Evolutionary conservation across 1,140 invertebrate species (phyloP), one percentile per base, ranked within the genome.

Genomic region (Cepaea nemoralis): DNA sequence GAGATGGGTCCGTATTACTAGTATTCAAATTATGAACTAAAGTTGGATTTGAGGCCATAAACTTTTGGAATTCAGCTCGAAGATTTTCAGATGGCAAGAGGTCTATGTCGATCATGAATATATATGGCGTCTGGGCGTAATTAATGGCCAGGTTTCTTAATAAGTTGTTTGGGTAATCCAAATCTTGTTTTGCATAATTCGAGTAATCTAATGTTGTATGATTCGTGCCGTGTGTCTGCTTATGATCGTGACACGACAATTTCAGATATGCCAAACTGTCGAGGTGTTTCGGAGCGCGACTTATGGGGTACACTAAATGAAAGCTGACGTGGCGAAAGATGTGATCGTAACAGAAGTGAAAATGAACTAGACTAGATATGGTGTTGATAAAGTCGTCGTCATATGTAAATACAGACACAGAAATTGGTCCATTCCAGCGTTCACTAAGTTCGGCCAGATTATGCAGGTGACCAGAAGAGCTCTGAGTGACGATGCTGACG

Each of bases 371-470:
- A 86, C 95, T 96, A 73, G 91, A 86, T 22, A 94, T 81, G 19
- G 91, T 89, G 24, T 87, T 80, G 12, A 88, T 84, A 31, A 93
- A 86, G 69, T 93, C 89, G n/a, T 86, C 93, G 16, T 95, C 95
- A 2, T 95, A 94, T 0, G 94, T 94, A 87, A 95, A 98, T 0
- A 97, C 92, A 0, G 96, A 95, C 0, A 96, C 93, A 0, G 96
- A 98, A 84, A 98, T 95, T 0, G 96, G 95, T 0, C 96, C 96
- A 1, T 93, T 93, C 97, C 97, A 98, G 79, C 95, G 94, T 39
- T 95, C 92, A 0, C 94, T 94, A 24, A 97, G 94, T 86, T 89
- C 83, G 0, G 95, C 93, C 10, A 98, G 83, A 75, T 92, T 84
- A 77, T 91, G 82, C 5, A 93, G 84, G 85, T 93, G 89, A 82